Conservation (phyloP, 2,797 vertebrate genomes). For the Myotis daubentonii region DNA sequence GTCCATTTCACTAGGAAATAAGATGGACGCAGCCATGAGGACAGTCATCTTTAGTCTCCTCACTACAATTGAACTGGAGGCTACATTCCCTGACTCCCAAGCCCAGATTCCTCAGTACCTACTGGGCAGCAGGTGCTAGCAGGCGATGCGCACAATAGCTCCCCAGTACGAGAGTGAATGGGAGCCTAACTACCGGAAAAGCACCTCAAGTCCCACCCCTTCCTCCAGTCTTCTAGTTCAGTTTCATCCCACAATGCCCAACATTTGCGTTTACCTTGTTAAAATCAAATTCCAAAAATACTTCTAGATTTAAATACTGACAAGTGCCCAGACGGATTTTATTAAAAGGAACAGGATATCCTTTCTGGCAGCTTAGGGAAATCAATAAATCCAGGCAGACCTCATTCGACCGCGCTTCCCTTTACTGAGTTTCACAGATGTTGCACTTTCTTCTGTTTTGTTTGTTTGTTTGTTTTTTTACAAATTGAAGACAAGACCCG, state of each 20-base stretch:
- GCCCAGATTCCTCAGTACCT: not conserved
- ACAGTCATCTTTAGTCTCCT: not conserved
- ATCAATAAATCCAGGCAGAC: not conserved
- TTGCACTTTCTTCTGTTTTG: too few relatives aligned
- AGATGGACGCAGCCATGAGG: not conserved
- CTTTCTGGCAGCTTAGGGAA: constrained; percentile 45
- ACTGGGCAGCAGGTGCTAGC: not conserved
- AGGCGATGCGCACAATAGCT: not conserved
- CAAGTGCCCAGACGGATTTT: constrained; percentile 35
- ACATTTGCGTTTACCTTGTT: constrained; percentile 5
- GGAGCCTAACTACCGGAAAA: not conserved
- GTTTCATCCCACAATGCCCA: not conserved
- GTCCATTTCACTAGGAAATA: not conserved
- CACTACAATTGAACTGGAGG: not conserved
- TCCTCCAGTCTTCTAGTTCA: not conserved
- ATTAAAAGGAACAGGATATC: not conserved
- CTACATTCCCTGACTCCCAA: not conserved
- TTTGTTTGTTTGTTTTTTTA: not conserved
- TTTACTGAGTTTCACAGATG: not conserved
- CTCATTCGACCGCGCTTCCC: not conserved
- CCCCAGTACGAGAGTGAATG: accelerated
- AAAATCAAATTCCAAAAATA: not conserved
- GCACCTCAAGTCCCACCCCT: not conserved
- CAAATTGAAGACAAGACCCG: not conserved
- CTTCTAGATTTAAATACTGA: constrained; percentile 5